These are phyloP conservation scores for Harlomillsia oculata DNA, from an alignment of 1,140 invertebrate species.

Conservation along the genomic window DNA sequence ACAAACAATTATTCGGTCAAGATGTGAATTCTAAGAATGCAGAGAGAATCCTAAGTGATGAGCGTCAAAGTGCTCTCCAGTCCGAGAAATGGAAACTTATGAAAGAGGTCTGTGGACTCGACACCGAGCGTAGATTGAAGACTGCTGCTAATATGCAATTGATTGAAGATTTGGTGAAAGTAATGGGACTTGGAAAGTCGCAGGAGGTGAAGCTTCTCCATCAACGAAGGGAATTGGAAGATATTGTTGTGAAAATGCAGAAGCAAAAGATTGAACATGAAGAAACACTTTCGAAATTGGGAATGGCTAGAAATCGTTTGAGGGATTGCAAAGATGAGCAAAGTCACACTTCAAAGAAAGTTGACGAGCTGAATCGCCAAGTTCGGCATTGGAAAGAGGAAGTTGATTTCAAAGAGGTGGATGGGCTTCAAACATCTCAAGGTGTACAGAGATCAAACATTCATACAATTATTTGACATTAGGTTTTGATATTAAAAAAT, in stretches of 20 bases:
- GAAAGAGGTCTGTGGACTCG: constrained; percentile 10
- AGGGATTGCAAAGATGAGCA: neutral
- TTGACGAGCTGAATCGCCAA: constrained; percentile 14
- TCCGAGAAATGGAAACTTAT: constrained; percentile 14
- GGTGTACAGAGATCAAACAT: neutral
- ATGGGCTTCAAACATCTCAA: neutral
- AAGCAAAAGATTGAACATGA: constrained; percentile 2
- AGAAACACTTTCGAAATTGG: neutral
- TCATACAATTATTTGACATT: too few species aligned
- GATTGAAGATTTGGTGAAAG: constrained; percentile 5
- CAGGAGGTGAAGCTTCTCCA: constrained; percentile 10
- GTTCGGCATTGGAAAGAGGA: constrained; percentile 29
- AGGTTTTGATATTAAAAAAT: too few species aligned
- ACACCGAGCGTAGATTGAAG: constrained; percentile 21
- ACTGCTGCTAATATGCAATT: constrained; percentile 23
- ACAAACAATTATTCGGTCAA: constrained; percentile 14
- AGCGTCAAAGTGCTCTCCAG: neutral
- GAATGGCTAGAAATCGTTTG: constrained; percentile 2
- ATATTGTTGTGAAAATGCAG: constrained; percentile 13
- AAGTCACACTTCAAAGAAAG: neutral
- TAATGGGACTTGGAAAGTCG: constrained; percentile 5
- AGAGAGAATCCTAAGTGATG: constrained; percentile 4
- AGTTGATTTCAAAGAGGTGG: constrained; percentile 12
- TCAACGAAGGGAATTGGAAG: constrained; percentile 7
- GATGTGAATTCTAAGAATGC: constrained; percentile 19